Base-by-base conservation (phyloP, 2,797 vertebrate genomes). In the Sebastes steindachneri region DNA sequence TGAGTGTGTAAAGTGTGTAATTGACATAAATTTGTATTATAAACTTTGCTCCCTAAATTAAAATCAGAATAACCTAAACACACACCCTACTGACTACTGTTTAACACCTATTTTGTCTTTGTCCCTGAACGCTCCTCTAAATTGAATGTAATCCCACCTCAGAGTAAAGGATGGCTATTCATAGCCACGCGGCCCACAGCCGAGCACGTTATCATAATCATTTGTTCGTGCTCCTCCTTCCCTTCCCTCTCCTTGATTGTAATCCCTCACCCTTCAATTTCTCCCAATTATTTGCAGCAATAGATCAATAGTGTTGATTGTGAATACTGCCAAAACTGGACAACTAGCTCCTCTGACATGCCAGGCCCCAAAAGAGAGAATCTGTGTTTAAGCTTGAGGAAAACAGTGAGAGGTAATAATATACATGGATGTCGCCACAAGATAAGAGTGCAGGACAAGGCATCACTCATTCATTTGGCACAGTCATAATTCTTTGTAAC, bases 401-500 rank as follows among this genome's bases (percentile, higher is more conserved):
- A 73, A 66, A 68, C 25, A n/a, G 19, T 14, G 17, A 57, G 51
- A 58, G 26, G 51, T 57, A 10, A 73, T 19, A 48, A 75, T 19
- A 54, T n/a, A 28, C 5, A 71, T 68, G 41, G 33, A 59, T 62
- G 70, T 54, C 3, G 2, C 41, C 65, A 58, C 45, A 33, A 66
- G 67, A 80, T 5, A 53, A 53, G 29, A 53, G 63, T 4, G 37
- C 53, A 86, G 31, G 33, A 69, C 21, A 41, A 33, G 29, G 14
- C 41, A 78, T 59, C 68, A 68, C 26, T 84, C 74, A 76, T 88
- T 88, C 58, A 73, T 90, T 91, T 77, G 60, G 58, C 41, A 62
- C 51, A 31, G 80, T 73, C 75, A 82, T 87, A 86, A 86, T 79
- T 91, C 75, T 85, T 11, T 80, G 69, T 85, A 89, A 93, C 79